Evolutionary conservation across 2,113 vertebrate species (phyloP).

Genomic region (Hystrix cristata): DNA sequence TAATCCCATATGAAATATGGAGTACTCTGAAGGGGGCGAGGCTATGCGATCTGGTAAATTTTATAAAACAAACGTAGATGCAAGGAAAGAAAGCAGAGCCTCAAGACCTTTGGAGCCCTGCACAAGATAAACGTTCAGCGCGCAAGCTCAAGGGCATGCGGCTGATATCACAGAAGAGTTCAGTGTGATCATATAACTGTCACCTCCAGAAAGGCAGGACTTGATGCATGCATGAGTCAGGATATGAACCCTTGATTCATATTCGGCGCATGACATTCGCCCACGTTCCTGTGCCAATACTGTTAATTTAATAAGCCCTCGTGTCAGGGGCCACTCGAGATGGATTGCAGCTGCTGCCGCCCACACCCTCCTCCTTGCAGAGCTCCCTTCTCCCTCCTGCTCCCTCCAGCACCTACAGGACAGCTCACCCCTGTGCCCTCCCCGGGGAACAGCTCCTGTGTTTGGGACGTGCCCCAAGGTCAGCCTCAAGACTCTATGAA

Average conservation of each 20-base stretch:
- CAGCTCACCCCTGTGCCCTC: background rate
- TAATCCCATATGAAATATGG: too few species aligned
- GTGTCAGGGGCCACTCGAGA: conserved; percentile 75
- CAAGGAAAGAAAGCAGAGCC: background rate
- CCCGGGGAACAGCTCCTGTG: too few species aligned
- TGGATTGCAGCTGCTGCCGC: conserved; percentile 67
- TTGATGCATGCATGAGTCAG: conserved; percentile 58
- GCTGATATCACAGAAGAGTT: background rate
- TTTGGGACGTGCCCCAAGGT: too few species aligned
- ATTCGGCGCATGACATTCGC: conserved; percentile 37
- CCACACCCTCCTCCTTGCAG: conserved; percentile 30
- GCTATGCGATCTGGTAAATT: background rate
- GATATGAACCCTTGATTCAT: conserved; percentile 64
- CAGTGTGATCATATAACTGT: background rate
- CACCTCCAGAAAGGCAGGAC: conserved; percentile 15
- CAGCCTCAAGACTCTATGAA: background rate
- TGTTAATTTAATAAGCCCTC: conserved; percentile 75
- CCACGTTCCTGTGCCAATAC: conserved; percentile 62
- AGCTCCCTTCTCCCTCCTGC: background rate
- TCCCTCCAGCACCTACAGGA: background rate
- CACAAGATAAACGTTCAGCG: background rate
- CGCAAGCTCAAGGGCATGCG: background rate
- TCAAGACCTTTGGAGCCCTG: accelerated
- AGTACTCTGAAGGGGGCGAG: background rate
- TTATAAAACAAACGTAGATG: background rate